Conservation (phyloP, 2,113 vertebrate species). For the Haliaeetus leucogaster region DNA sequence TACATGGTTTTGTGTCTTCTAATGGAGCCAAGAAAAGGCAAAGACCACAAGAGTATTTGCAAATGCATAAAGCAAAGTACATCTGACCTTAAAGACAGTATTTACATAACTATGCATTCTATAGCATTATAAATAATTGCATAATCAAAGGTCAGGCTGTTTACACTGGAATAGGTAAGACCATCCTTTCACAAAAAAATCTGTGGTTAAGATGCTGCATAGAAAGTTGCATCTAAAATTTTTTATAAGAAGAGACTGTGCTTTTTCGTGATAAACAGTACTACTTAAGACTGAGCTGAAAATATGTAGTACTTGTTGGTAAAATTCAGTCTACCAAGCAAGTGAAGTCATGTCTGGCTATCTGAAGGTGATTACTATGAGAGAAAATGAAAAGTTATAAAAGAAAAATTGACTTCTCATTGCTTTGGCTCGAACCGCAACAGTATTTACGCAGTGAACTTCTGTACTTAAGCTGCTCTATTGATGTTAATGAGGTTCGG, state of each 20-base stretch:
- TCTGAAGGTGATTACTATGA: neutral
- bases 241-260: neutral
- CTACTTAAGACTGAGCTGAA: neutral
- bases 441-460: neutral
- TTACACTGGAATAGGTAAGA: neutral
- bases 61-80: neutral
- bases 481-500: neutral
- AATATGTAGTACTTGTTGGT: neutral
- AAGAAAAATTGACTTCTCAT: neutral
- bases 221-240: neutral
- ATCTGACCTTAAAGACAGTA: neutral
- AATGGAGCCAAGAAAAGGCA: neutral
- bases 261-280: neutral
- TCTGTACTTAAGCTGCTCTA: neutral
- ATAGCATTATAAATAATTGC: neutral
- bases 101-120: neutral
- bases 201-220: neutral
- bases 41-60: neutral
- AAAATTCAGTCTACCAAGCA: neutral
- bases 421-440: neutral
- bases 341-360: neutral
- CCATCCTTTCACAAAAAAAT: neutral
- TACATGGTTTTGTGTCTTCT: neutral
- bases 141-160: conserved; percentile 26
- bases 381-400: neutral